These are phyloP conservation scores for Cheiracanthium punctorium DNA, from an alignment of 2,888 invertebrate genomes.

Conservation along the genomic window DNA sequence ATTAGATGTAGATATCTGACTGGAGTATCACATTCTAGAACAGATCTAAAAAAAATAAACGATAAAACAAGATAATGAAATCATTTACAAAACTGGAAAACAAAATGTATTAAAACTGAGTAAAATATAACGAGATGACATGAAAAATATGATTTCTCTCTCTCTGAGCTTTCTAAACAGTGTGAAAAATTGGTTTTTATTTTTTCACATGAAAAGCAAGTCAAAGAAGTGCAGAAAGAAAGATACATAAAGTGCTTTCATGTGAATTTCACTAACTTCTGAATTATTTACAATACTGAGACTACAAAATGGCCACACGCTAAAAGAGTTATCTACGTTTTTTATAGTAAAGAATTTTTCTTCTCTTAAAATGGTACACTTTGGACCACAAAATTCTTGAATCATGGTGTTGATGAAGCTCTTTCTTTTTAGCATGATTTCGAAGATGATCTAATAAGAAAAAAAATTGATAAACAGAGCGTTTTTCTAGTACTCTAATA, in stretches of 20 bases:
- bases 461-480: neutral
- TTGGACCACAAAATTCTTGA: slow-evolving; percentile 49
- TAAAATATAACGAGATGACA: neutral
- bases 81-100: too few relatives aligned
- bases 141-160: neutral
- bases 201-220: neutral
- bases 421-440: slow-evolving; percentile 20
- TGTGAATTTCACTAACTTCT: neutral
- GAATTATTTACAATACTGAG: slow-evolving; percentile 27
- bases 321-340: slow-evolving; percentile 11
- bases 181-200: neutral
- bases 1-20: too few relatives aligned
- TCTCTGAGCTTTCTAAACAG: neutral
- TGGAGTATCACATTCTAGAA: too few relatives aligned
- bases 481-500: neutral
- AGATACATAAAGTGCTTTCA: slow-evolving; percentile 4
- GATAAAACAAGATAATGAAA: too few relatives aligned
- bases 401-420: slow-evolving; percentile 42
- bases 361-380: slow-evolving; percentile 31
- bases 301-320: slow-evolving; percentile 33
- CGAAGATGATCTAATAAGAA: neutral
- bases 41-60: too few relatives aligned
- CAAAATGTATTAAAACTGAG: too few relatives aligned
- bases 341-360: slow-evolving; percentile 22
- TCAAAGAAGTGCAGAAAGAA: slow-evolving; percentile 3